phyloP scores from a whole-genome alignment of 1,140 invertebrate species.

The Ericerus pela region DNA sequence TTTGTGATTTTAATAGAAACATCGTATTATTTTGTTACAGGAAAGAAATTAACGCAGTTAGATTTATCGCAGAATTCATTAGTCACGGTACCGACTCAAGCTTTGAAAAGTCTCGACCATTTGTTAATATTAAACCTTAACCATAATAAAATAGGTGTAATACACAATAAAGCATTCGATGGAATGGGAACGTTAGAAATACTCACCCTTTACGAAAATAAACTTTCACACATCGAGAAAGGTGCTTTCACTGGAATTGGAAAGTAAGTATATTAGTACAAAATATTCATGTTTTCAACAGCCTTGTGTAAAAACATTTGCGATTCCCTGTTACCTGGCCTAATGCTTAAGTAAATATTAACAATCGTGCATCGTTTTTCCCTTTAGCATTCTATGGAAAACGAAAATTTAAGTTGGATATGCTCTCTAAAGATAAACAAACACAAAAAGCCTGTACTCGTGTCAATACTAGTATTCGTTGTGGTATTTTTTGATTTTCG shows the following conservation, averaged over 20 bases:
- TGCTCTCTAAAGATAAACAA: too few species aligned
- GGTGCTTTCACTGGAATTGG: constrained; percentile 71
- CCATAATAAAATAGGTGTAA: constrained; percentile 63
- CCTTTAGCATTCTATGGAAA: too few species aligned
- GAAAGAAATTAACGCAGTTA: constrained; percentile 63
- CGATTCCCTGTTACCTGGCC: too few species aligned
- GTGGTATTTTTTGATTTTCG: too few species aligned
- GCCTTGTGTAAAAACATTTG: too few species aligned
- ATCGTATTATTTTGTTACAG: constrained; percentile 35
- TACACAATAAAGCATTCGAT: constrained; percentile 63
- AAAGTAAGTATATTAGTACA: constrained; percentile 43
- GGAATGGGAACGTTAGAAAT: constrained; percentile 72
- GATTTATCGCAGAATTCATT: constrained; percentile 69
- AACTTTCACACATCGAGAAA: constrained; percentile 54
- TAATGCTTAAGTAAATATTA: too few species aligned
- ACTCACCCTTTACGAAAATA: constrained; percentile 75
- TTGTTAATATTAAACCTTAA: constrained; percentile 77
- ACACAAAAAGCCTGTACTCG: too few species aligned
- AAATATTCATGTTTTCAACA: neutral
- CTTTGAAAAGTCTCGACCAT: constrained; percentile 60
- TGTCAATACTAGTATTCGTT: too few species aligned
- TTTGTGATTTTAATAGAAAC: too few species aligned
- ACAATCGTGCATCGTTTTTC: too few species aligned
- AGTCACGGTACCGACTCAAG: constrained; percentile 56
- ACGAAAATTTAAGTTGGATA: too few species aligned